Percentiles rank a stretch among this genome's conserved stretches.
Conservation (phyloP, 2,113 vertebrate species). For the Odobenus rosmarus region DNA sequence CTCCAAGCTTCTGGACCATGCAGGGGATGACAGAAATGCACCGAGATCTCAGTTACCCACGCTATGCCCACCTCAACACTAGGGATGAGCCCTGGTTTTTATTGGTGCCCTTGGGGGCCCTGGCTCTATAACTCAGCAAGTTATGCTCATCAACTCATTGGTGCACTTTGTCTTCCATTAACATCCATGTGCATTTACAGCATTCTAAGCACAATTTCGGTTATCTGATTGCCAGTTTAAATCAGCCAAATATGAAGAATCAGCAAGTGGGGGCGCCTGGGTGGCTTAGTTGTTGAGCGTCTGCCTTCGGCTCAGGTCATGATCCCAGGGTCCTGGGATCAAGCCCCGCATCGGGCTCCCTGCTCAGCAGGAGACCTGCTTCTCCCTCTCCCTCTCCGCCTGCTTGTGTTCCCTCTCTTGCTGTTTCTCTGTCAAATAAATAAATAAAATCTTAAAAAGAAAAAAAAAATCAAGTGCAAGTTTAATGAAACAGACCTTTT, state of each 20-base stretch:
- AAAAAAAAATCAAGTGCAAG: background rate
- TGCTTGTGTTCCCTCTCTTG: too few relatives aligned
- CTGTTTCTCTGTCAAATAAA: too few relatives aligned
- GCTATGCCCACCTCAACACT: background rate
- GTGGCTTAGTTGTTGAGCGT: too few relatives aligned
- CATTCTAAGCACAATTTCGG: constrained; percentile 47
- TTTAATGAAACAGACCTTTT: constrained; percentile 40
- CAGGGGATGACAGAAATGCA: background rate
- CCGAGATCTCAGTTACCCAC: background rate
- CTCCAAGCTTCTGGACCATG: background rate
- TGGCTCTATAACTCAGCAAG: background rate
- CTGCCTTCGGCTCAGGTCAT: too few relatives aligned
- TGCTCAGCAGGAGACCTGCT: too few relatives aligned
- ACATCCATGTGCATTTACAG: background rate
- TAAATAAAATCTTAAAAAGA: too few relatives aligned
- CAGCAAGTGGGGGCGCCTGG: background rate
- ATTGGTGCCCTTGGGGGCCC: background rate
- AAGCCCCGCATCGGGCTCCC: too few relatives aligned
- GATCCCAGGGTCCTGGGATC: too few relatives aligned
- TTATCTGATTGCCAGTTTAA: constrained; percentile 18
- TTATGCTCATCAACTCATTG: background rate
- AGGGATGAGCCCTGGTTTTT: background rate
- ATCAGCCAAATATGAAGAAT: constrained; percentile 56
- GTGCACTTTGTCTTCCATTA: background rate
- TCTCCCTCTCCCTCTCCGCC: too few relatives aligned